Evolutionary conservation across 2,888 invertebrate species (phyloP).

Genomic region (Coleophora deauratella): DNA sequence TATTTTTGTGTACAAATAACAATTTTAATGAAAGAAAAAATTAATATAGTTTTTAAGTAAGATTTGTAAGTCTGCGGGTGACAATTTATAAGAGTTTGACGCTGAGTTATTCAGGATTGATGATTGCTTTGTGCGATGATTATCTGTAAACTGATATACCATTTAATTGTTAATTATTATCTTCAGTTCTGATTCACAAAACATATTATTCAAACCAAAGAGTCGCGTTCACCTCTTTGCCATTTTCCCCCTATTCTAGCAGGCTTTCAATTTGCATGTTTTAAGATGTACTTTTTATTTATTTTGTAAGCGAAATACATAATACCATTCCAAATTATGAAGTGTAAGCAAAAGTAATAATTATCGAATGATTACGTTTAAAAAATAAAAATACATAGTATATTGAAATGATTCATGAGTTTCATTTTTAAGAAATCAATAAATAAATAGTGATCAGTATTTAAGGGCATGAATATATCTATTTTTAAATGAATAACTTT

Average conservation of each 20-base stretch:
- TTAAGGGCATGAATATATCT: not conserved
- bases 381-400: constrained; percentile 63
- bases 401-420: constrained; percentile 31
- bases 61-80: constrained; percentile 20
- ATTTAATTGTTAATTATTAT: constrained; percentile 17
- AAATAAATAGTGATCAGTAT: no score
- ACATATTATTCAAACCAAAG: constrained; percentile 59
- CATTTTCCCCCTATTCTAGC: constrained; percentile 42
- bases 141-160: constrained; percentile 19
- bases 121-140: constrained; percentile 31
- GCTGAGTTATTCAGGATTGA: constrained; percentile 28
- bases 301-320: constrained; percentile 66
- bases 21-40: constrained; percentile 55
- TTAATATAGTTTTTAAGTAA: constrained; percentile 57
- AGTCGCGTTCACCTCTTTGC: constrained; percentile 62
- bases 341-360: constrained; percentile 64
- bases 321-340: constrained; percentile 72
- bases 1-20: constrained; percentile 71
- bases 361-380: constrained; percentile 59
- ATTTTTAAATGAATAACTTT: no score
- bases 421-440: constrained; percentile 9
- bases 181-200: constrained; percentile 24
- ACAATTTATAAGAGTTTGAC: constrained; percentile 24
- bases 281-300: constrained; percentile 51
- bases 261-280: constrained; percentile 43